phyloP scores from a whole-genome alignment of 2,888 invertebrate species.

The Cyaniris semiargus region DNA sequence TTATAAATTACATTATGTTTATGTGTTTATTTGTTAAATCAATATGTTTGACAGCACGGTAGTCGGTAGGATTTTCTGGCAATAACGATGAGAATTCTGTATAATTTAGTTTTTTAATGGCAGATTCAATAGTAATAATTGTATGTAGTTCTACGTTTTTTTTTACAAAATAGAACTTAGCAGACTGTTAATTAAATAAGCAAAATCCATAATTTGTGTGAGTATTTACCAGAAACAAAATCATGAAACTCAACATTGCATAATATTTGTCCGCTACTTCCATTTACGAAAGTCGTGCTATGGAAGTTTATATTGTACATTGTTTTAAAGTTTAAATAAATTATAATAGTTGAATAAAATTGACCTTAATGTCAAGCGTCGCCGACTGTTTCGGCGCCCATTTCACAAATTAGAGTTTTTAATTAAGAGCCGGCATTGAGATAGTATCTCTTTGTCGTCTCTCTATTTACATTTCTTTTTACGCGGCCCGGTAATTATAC shows the following conservation, averaged over 20 bases:
- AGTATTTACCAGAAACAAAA: not conserved
- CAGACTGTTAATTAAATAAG: not conserved
- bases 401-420: conserved; percentile 53
- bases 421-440: conserved; percentile 50
- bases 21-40: too few species aligned
- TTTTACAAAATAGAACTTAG: not conserved
- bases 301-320: conserved; percentile 23
- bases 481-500: conserved; percentile 45
- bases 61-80: not conserved
- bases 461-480: conserved; percentile 47
- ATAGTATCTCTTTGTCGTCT: conserved; percentile 48
- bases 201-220: not conserved
- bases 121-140: not conserved
- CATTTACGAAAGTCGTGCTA: not conserved
- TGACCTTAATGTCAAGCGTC: conserved; percentile 34
- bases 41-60: not conserved
- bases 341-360: conserved; percentile 32
- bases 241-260: not conserved
- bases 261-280: conserved; percentile 10
- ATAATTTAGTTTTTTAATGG: too few species aligned
- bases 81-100: not conserved
- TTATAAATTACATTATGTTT: too few species aligned
- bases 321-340: conserved; percentile 27
- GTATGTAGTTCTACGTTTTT: not conserved
- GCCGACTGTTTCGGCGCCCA: conserved; percentile 36